Base-by-base conservation (phyloP, 1,140 invertebrate genomes). In the Achatina immaculata region DNA sequence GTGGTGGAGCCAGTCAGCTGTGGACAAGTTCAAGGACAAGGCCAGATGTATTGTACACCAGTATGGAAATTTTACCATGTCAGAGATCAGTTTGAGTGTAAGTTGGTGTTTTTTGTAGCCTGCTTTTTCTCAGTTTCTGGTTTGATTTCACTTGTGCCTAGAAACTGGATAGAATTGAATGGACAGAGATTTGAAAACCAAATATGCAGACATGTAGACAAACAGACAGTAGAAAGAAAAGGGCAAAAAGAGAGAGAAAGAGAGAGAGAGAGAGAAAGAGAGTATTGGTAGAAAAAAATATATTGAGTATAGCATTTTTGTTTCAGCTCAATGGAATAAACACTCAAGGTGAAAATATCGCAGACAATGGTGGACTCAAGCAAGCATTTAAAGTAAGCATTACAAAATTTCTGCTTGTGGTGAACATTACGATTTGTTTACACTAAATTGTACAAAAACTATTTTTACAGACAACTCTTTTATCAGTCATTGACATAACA, bases 1-100 rank as follows among this genome's bases (percentile, higher is more conserved):
- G 82, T 99, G 98, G 98, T 99, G 98, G 98, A 97, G 97, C 83
- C 96, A 98, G 88, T 94, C 94, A 0, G 98, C 97, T 0, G 95
- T 97, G 24, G 93, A 94, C 0, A 94, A 95, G 0, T 99, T 99
- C 88, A 94, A 96, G 31, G 93, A 95, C 83, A 94, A 96, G 71
- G 95, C 97, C 0, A 95, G 99, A 88, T 99, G 98, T 91, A 97
- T 99, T 77, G 95, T 98, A 62, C 95, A 99, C 88, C 98, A 99
- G 90, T 99, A 99, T 88, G 95, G 95, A 0, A 93, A 93, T 62
- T 99, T 95, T 88, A 95, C 94, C 80, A 94, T 94, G 9, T 90
- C 93, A 31, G 94, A 95, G 92, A 94, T 95, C 84, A 84, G 82
- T 31, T 89, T 96, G 82, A 95, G 94, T 90, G 95, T 96, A 80